These are phyloP conservation scores for Caenorhabditis inopinata DNA, from an alignment of 1,140 invertebrate genomes.

Conservation along the genomic window DNA sequence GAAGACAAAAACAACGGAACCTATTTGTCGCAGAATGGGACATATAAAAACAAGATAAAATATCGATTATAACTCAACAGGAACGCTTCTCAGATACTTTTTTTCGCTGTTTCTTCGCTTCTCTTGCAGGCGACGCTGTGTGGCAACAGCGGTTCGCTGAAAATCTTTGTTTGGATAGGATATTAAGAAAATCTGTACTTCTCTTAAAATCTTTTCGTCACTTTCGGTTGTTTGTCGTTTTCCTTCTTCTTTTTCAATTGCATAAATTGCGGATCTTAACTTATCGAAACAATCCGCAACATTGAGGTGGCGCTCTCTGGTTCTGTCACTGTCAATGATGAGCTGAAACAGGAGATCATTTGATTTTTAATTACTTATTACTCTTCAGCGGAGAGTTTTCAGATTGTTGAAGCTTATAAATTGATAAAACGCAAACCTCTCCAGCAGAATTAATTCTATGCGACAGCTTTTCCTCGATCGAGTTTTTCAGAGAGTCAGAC, in stretches of 20 bases:
- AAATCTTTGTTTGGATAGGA: not conserved
- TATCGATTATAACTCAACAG: constrained; percentile 18
- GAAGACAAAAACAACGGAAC: not conserved
- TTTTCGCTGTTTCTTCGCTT: constrained; percentile 29
- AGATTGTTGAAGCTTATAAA: not conserved
- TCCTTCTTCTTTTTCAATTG: not conserved
- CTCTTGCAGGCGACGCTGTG: constrained; percentile 26
- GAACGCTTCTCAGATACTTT: not conserved
- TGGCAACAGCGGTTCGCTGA: constrained; percentile 35
- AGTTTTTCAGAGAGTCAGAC: not conserved
- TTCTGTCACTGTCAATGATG: constrained; percentile 41
- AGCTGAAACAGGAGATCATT: not conserved
- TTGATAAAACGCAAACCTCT: constrained; percentile 34
- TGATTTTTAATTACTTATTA: not conserved
- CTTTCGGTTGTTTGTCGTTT: constrained; percentile 3
- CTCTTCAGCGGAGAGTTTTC: too few species aligned
- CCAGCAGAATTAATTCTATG: constrained; percentile 39
- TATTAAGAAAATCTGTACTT: not conserved
- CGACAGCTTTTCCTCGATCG: constrained; percentile 7
- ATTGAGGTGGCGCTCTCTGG: constrained; percentile 39
- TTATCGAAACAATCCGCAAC: constrained; percentile 45
- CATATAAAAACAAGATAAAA: not conserved
- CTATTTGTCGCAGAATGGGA: not conserved
- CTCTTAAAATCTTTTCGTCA: not conserved
- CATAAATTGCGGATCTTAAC: constrained; percentile 34